A percentile compares a stretch with the other conserved stretches of the same genome.
Evolutionary conservation across 2,797 vertebrate genomes (phyloP).

Genomic region (Alca torda): DNA sequence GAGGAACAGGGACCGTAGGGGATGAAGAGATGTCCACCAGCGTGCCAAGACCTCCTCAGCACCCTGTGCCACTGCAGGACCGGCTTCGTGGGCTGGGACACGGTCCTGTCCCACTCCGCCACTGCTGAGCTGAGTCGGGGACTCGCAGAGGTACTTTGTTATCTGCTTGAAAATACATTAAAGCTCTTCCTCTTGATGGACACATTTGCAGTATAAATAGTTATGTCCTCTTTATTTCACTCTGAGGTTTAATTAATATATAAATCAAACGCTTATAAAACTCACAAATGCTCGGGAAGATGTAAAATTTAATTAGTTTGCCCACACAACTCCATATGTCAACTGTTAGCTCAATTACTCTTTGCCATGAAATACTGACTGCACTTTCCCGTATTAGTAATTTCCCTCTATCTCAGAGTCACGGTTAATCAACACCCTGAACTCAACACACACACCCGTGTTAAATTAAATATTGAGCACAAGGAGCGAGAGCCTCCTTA

Average conservation of each 20-base stretch:
- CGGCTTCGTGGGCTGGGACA: not conserved
- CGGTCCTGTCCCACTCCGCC: not conserved
- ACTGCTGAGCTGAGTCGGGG: not conserved
- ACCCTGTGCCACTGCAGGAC: not conserved
- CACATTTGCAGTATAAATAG: slow-evolving; percentile 44
- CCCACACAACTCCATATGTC: slow-evolving; percentile 75
- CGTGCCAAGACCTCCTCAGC: not conserved
- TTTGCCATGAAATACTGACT: slow-evolving; percentile 60
- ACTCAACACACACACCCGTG: not conserved
- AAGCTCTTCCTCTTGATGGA: slow-evolving; percentile 14
- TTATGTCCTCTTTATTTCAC: slow-evolving; percentile 64
- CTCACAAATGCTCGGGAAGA: slow-evolving; percentile 71
- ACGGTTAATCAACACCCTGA: slow-evolving; percentile 68
- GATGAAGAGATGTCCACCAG: not conserved
- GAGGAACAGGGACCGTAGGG: not conserved
- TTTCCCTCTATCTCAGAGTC: slow-evolving; percentile 22
- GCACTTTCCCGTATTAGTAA: slow-evolving; percentile 42
- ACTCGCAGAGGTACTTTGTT: not conserved
- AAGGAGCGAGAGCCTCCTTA: not conserved
- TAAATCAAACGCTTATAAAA: slow-evolving; percentile 72
- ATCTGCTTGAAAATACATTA: slow-evolving; percentile 14
- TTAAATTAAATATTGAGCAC: slow-evolving; percentile 52
- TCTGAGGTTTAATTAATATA: slow-evolving; percentile 77
- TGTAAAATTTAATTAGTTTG: slow-evolving; percentile 79
- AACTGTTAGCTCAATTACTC: slow-evolving; percentile 73